Evolutionary conservation across 92 coral and sea anemone genomes (phyloP).

Genomic region (Porites cylindrica): DNA sequence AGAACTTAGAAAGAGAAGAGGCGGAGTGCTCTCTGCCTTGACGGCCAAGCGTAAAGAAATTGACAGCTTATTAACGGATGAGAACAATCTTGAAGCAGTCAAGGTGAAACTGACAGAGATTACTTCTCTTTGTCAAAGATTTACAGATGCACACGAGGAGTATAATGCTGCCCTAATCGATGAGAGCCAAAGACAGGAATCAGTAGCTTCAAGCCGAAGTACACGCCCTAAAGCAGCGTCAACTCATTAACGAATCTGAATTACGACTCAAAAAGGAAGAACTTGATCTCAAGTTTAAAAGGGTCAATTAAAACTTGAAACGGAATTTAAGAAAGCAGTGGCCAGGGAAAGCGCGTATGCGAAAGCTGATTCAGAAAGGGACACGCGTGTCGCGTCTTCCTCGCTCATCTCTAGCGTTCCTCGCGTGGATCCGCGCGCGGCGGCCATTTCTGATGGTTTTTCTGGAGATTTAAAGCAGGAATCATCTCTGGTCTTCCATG

Average conservation of each 20-base stretch:
- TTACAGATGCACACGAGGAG: not conserved
- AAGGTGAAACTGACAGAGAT: not conserved
- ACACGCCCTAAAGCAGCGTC: not conserved
- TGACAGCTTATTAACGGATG: not conserved
- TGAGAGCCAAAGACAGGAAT: not conserved
- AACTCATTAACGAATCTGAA: not conserved
- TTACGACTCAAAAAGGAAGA: no score
- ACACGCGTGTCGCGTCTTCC: not conserved
- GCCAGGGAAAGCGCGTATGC: slow-evolving; percentile 22
- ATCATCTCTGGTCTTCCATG: not conserved
- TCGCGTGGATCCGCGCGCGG: not conserved
- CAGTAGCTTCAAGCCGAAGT: not conserved
- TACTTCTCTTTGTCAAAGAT: not conserved
- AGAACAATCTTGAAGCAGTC: not conserved
- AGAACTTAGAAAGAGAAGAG: no score
- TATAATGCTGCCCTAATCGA: not conserved
- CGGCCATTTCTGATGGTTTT: not conserved
- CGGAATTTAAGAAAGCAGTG: slow-evolving; percentile 14
- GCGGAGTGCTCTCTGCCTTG: not conserved
- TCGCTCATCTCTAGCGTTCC: no score
- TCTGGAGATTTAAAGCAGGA: not conserved
- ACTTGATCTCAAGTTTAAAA: not conserved
- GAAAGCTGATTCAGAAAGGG: not conserved
- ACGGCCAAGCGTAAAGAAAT: not conserved
- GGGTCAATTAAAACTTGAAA: not conserved